Base-by-base conservation (phyloP, 2,888 invertebrate genomes). In the Leucoptera coffeella region DNA sequence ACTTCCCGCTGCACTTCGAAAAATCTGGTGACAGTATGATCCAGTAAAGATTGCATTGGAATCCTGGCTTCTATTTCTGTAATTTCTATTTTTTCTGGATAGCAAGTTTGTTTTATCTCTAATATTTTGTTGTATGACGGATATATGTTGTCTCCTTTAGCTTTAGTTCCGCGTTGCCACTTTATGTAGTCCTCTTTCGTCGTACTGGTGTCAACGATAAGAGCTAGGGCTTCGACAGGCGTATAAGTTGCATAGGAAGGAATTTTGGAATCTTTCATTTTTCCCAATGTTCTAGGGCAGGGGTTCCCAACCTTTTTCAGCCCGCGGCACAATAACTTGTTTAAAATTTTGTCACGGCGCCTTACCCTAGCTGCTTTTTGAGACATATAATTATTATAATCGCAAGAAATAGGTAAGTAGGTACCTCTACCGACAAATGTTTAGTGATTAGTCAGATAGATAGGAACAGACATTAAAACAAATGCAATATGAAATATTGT, bases 201-300 rank as follows among this genome's bases (percentile, higher is more conserved):
- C 12, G 12, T 9, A 12, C 22, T 5, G 8, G 12, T n/a, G 12
- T 22, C 22, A 9, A 22, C 22, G 10, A 22, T 22, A 9, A 22
- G 22, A 11, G 22, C 22, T 22, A 22, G 12, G 10, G 22, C 22
- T 22, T 22, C 10, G n/a, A 10, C 22, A 22, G 22, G 22, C n/a
- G n/a, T 10, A 11, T 22, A 22, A 12, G 12, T 7, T 22, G 6
- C 17, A 9, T 17, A 17, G 9, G 17, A 17, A 7, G 17, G 17
- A 17, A 9, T 17, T 17, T 17, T 17, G 6, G 17, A 6, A 7
- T 17, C 9, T 17, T 17, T 6, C 17, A 17, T 17, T 9, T 9
- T 17, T 17, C 9, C 9, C 9, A 17, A 17, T 6, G 6, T 17
- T 17, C 9, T 17, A 9, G 17, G 17, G n/a, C n/a, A n/a, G n/a